phyloP scores from a whole-genome alignment of 2,888 invertebrate species.

The Synanthedon myopaeformis region DNA sequence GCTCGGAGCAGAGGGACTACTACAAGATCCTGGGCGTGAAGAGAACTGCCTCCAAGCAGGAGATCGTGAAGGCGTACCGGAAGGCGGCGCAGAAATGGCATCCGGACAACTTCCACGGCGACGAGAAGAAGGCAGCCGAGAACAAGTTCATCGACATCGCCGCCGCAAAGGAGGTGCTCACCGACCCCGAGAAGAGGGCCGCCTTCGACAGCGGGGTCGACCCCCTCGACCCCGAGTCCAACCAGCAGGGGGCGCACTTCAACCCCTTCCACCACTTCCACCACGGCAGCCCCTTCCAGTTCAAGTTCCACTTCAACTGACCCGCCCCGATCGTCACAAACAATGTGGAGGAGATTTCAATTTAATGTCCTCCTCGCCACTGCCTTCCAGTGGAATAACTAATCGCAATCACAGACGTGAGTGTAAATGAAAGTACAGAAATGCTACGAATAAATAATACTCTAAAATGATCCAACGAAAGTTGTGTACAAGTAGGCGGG shows the following conservation, averaged over 20 bases:
- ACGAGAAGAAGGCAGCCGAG: slow-evolving; percentile 94
- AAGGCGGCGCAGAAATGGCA: slow-evolving; percentile 99
- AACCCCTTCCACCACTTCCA: slow-evolving; percentile 88
- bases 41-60: slow-evolving; percentile 90
- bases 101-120: slow-evolving; percentile 92
- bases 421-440: too few relatives aligned
- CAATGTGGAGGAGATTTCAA: too few relatives aligned
- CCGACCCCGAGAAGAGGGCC: slow-evolving; percentile 90
- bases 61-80: slow-evolving; percentile 95
- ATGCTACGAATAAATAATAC: too few relatives aligned
- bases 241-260: slow-evolving; percentile 61
- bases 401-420: too few relatives aligned
- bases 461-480: too few relatives aligned
- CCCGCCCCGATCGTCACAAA: too few relatives aligned
- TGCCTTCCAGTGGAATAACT: too few relatives aligned
- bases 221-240: slow-evolving; percentile 95
- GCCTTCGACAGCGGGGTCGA: slow-evolving; percentile 96
- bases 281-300: slow-evolving; percentile 92
- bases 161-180: slow-evolving; percentile 94
- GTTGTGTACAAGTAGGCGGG: too few relatives aligned
- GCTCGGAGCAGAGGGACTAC: slow-evolving; percentile 93
- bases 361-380: too few relatives aligned
- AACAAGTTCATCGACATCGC: slow-evolving; percentile 99
- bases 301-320: slow-evolving; percentile 96
- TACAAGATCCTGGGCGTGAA: slow-evolving; percentile 96